phyloP scores from a whole-genome alignment of 2,888 invertebrate genomes.

The Neoitamus cyanurus region DNA sequence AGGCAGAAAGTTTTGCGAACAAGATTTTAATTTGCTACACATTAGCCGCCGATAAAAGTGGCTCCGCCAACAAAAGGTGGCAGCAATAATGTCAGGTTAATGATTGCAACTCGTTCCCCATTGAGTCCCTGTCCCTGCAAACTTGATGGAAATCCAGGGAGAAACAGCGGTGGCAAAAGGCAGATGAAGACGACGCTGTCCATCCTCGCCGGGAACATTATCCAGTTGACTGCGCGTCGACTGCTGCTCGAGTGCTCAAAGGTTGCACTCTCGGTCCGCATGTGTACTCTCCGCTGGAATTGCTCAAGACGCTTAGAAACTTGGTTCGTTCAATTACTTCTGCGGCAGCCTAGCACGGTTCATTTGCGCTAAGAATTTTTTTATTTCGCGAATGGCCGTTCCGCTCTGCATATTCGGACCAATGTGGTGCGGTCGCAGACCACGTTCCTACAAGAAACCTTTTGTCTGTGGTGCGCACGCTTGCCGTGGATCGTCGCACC shows the following conservation, averaged over 20 bases:
- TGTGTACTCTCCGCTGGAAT: not conserved
- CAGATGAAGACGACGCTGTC: not conserved
- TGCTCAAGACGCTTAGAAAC: constrained; percentile 26
- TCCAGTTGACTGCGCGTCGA: constrained; percentile 25
- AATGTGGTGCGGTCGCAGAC: constrained; percentile 3
- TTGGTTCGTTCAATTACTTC: constrained; percentile 37
- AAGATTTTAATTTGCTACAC: constrained; percentile 11
- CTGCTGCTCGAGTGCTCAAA: not conserved
- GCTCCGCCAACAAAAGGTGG: not conserved
- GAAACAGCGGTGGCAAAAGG: too few species aligned
- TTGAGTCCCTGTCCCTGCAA: not conserved
- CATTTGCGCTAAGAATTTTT: constrained; percentile 48
- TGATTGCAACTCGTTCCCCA: not conserved
- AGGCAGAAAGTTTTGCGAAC: not conserved
- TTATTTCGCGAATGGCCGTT: constrained; percentile 43
- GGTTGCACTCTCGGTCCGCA: not conserved
- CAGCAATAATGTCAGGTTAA: constrained; percentile 12
- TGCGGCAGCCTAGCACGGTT: constrained; percentile 47
- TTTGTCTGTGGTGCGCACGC: not conserved
- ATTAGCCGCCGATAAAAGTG: not conserved
- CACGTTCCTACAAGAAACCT: not conserved
- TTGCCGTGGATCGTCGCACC: not conserved
- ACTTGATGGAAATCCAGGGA: not conserved
- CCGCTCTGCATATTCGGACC: constrained; percentile 42
- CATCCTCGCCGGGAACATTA: constrained; percentile 14